A percentile compares a stretch with the other conserved stretches of the same genome.
These are phyloP conservation scores for Brachionus koreanus DNA, from an alignment of 1,140 invertebrate species.

Conservation along the genomic window DNA sequence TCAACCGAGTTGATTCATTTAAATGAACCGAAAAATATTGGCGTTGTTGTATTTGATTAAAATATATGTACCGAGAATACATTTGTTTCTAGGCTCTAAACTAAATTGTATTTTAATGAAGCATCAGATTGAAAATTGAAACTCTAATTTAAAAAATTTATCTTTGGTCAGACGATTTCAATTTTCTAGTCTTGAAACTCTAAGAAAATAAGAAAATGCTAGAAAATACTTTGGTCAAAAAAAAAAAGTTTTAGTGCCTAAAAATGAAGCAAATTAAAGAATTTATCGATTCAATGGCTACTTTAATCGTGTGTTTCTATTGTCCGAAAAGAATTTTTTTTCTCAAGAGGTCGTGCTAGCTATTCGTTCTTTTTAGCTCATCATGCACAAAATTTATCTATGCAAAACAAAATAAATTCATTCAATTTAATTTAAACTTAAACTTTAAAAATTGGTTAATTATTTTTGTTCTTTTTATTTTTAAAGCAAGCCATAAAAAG, in stretches of 20 bases:
- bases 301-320: background rate
- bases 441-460: background rate
- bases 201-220: background rate
- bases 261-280: background rate
- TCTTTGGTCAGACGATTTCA: background rate
- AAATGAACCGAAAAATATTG: slow-evolving; percentile 21
- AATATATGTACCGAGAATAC: background rate
- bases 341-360: background rate
- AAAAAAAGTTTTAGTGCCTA: background rate
- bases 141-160: background rate
- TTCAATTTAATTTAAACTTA: too few species aligned
- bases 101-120: slow-evolving; percentile 23
- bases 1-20: background rate
- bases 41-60: background rate
- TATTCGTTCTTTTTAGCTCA: too few species aligned
- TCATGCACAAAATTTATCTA: too few species aligned
- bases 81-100: slow-evolving; percentile 2
- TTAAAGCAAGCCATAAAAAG: background rate
- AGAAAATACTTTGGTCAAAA: background rate
- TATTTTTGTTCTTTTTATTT: background rate
- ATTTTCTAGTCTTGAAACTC: background rate
- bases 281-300: background rate
- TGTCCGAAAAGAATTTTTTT: background rate
- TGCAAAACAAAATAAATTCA: too few species aligned
- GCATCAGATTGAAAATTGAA: slow-evolving; percentile 14